Evolutionary conservation across 1,140 invertebrate species (phyloP).

Genomic region (Zaprionus vittiger): DNA sequence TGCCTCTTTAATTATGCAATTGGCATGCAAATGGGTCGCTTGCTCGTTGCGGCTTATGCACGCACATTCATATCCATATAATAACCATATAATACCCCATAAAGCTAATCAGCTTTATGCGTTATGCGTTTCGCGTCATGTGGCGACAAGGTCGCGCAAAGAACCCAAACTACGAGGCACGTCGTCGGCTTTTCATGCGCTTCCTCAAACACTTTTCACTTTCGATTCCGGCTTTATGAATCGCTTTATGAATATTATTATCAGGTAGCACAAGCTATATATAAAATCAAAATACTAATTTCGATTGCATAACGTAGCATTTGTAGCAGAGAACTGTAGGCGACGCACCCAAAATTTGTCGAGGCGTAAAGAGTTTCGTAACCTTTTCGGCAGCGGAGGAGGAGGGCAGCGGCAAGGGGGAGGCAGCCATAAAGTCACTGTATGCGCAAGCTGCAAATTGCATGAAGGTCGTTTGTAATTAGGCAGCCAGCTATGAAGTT

Average conservation of each 20-base stretch:
- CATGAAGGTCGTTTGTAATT: constrained; percentile 57
- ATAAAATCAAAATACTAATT: constrained; percentile 16
- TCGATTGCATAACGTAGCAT: constrained; percentile 38
- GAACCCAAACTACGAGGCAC: constrained; percentile 47
- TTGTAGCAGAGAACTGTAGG: constrained; percentile 26
- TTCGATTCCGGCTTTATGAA: constrained; percentile 20
- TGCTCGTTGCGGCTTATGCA: constrained; percentile 14
- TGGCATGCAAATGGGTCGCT: constrained; percentile 59
- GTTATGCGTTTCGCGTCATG: constrained; percentile 38
- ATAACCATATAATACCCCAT: constrained; percentile 30
- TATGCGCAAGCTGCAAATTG: constrained; percentile 31
- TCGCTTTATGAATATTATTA: constrained; percentile 42
- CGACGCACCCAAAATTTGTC: constrained; percentile 68
- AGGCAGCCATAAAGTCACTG: constrained; percentile 14
- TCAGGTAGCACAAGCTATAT: constrained; percentile 11
- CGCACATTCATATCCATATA: constrained; percentile 63
- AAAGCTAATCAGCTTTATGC: constrained; percentile 39
- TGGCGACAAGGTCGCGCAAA: constrained; percentile 55
- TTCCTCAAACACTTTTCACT: constrained; percentile 69
- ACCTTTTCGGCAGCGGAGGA: constrained; percentile 14
- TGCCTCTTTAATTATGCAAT: constrained; percentile 67
- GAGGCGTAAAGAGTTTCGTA: constrained; percentile 70
- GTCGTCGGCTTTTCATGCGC: constrained; percentile 45
- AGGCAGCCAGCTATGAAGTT: constrained; percentile 53
- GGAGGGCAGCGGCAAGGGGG: background rate